These are phyloP conservation scores for Chloropsis hardwickii DNA, from an alignment of 2,113 vertebrate genomes.

Conservation along the genomic window DNA sequence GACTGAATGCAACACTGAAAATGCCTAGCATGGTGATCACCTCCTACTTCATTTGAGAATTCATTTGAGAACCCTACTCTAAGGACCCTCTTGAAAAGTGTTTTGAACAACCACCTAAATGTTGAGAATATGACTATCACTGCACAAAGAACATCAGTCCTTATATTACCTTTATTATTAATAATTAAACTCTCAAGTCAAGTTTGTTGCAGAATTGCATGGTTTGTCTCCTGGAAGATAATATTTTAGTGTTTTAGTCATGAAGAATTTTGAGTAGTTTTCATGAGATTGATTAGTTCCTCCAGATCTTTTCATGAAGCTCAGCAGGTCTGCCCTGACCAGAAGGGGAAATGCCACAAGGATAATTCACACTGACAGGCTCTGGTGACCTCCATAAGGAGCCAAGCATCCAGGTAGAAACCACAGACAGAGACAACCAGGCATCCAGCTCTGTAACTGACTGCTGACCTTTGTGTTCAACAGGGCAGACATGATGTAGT, in stretches of 20 bases:
- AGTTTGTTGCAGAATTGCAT: background rate
- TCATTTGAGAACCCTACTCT: rapidly evolving
- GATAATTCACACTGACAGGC: background rate
- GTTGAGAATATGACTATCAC: background rate
- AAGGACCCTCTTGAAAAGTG: background rate
- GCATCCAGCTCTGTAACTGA: background rate
- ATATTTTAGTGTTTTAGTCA: background rate
- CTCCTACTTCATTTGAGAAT: background rate
- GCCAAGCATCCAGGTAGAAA: background rate
- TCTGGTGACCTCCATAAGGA: background rate
- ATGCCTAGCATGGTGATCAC: background rate
- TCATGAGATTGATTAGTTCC: background rate
- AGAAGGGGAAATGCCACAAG: background rate
- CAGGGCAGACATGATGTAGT: background rate
- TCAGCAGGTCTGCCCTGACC: background rate
- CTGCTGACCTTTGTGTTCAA: background rate
- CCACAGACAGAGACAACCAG: background rate
- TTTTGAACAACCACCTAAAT: background rate
- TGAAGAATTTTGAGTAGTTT: background rate
- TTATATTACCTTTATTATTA: background rate
- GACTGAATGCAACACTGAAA: background rate
- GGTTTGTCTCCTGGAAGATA: background rate
- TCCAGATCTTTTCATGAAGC: background rate
- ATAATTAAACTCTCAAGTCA: background rate
- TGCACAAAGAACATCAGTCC: background rate